A percentile compares a stretch with the other conserved stretches of the same genome.
Conservation (phyloP, 2,113 vertebrate species). For the Paradoxurus hermaphroditus region DNA sequence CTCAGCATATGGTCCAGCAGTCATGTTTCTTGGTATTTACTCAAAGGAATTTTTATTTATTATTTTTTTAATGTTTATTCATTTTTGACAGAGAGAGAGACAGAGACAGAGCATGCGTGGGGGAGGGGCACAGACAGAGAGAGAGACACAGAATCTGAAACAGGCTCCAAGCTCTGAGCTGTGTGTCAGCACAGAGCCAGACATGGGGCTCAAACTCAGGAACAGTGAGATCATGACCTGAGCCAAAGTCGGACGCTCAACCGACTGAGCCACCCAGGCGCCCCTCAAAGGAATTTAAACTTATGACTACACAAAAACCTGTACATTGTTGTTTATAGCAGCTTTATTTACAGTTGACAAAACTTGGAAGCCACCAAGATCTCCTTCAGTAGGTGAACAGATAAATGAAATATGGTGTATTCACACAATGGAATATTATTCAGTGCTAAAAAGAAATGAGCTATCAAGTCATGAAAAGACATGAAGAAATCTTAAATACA, state of each 20-base stretch:
- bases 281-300: no score
- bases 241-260: no score
- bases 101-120: no score
- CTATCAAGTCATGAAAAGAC: background rate
- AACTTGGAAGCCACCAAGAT: background rate
- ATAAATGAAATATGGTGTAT: background rate
- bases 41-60: background rate
- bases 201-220: no score
- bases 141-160: no score
- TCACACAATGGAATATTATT: background rate
- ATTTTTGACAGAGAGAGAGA: no score
- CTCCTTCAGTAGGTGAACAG: background rate
- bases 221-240: no score
- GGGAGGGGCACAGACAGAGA: no score
- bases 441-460: background rate
- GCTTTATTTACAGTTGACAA: background rate
- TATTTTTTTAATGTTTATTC: no score
- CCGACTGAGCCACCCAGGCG: no score
- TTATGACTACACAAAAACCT: background rate
- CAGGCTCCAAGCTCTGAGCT: no score
- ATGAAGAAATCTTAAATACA: background rate
- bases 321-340: background rate
- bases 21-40: background rate
- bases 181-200: no score
- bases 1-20: background rate